Conservation (phyloP, 2,888 invertebrate genomes). For the Cheilosia variabilis region DNA sequence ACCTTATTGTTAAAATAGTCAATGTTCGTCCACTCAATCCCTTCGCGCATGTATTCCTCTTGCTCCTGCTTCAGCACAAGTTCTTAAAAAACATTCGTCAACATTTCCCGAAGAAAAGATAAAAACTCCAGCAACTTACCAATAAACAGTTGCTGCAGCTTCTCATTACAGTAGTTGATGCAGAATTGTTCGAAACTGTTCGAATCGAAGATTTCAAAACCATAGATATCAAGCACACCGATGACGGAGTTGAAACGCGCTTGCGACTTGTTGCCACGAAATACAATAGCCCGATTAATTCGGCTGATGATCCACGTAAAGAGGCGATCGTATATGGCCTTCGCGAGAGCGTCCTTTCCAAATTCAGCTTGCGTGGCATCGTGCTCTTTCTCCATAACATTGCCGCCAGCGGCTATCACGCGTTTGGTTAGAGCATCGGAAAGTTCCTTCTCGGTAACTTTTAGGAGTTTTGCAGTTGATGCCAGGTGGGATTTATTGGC, state of each 20-base stretch:
- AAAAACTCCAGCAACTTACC: conserved; percentile 84
- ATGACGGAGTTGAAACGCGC: conserved; percentile 82
- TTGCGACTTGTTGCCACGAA: conserved; percentile 84
- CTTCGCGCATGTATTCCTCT: conserved; percentile 97
- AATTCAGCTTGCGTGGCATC: conserved; percentile 93
- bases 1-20: conserved; percentile 98
- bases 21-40: conserved; percentile 97
- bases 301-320: conserved; percentile 97
- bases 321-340: conserved; percentile 97
- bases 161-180: conserved; percentile 99
- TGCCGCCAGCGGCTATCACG: conserved; percentile 96
- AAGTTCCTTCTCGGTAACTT: conserved; percentile 88
- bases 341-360: conserved; percentile 94
- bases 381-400: conserved; percentile 95
- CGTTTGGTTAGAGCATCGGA: conserved; percentile 92
- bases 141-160: conserved; percentile 98
- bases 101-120: background rate
- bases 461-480: conserved; percentile 86
- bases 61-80: conserved; percentile 98
- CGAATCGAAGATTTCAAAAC: conserved; percentile 98
- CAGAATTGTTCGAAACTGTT: conserved; percentile 99
- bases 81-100: conserved; percentile 85
- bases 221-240: conserved; percentile 98
- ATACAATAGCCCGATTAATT: conserved; percentile 96
- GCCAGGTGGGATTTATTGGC: conserved; percentile 86